These are phyloP conservation scores for Aphelinus certus DNA, from an alignment of 1,140 invertebrate genomes.

Conservation along the genomic window DNA sequence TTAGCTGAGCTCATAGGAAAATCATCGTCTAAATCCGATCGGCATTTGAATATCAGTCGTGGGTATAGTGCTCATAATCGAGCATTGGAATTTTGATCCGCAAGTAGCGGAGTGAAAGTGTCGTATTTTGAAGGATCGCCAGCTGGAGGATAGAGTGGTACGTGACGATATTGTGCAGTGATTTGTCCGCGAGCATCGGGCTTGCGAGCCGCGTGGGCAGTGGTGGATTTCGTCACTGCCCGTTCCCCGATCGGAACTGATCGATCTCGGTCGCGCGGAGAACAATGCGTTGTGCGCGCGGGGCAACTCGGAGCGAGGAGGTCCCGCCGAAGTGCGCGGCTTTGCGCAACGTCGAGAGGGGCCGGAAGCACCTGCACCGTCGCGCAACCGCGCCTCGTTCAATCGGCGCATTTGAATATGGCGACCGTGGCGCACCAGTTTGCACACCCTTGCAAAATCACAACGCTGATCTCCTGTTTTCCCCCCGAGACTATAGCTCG, in stretches of 20 bases:
- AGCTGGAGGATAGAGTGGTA: too few species aligned
- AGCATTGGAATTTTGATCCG: too few species aligned
- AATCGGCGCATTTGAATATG: slow-evolving; percentile 22
- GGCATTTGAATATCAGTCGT: too few species aligned
- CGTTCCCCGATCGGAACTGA: too few species aligned
- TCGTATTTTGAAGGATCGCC: too few species aligned
- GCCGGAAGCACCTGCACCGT: slow-evolving; percentile 45
- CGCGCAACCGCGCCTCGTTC: neutral
- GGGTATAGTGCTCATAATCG: too few species aligned
- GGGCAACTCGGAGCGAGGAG: neutral
- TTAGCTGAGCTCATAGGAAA: too few species aligned
- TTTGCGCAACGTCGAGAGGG: slow-evolving; percentile 44
- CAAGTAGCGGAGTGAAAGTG: too few species aligned
- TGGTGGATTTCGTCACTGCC: neutral
- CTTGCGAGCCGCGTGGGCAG: neutral
- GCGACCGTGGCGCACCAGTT: neutral
- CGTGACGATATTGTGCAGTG: neutral
- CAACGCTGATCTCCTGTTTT: too few species aligned
- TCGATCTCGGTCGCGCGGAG: neutral
- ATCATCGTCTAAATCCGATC: too few species aligned
- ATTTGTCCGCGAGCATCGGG: neutral
- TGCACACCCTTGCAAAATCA: too few species aligned
- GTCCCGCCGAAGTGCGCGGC: slow-evolving; percentile 18
- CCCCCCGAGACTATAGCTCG: too few species aligned
- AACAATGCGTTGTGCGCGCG: neutral